Evolutionary conservation across 1,140 invertebrate genomes (phyloP), one percentile per base, ranked within the genome.

Genomic region (Brachionus manjavacas): DNA sequence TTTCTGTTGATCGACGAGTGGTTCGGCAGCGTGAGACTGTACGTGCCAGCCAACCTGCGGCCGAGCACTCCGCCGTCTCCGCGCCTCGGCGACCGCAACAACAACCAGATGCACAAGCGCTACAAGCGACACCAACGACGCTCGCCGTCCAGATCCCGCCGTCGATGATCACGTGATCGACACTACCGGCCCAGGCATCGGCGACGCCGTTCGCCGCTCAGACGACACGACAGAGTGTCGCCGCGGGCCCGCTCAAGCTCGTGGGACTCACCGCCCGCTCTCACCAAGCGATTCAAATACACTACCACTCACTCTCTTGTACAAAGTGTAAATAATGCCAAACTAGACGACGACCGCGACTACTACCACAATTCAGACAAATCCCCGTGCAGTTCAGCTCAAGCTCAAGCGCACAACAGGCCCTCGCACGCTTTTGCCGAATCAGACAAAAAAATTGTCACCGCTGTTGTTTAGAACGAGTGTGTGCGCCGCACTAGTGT

Each of bases 1-100:
- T 97, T 94, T 88, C 95, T 95, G 88, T 72, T 83, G 2, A 87
- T 86, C 85, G 88, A 88, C 41, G 84, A 87, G 14, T 88, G 88
- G 88, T 88, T 86, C 86, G 85, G 86, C 70, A 87, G 88, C 49
- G 8, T 25, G 1, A 76, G 49, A 4, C 35, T 35, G 8, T 31
- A 31, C 28, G 28, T 31, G 28, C 28, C 28, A 0, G 28, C 3
- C 28, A 31, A 0, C 28, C 3, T 4, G 0, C 20, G 20, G 9
- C 41, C 16, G 8, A 20, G 16, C 3, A 20, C 39, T 1, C 70
- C 31, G 25, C 55, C 76, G 52, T 79, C 76, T n/a, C 25, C 76
- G 14, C 31, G 49, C 4, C 68, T 0, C 2, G 16, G n/a, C 64
- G 91, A 92, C 60, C 91, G 92, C 85, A 89, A 85, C 72, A 85